Percentiles rank a stretch among this genome's conserved stretches.
Conservation (phyloP, 2,113 vertebrate species). For the Lepisosteus osseus region DNA sequence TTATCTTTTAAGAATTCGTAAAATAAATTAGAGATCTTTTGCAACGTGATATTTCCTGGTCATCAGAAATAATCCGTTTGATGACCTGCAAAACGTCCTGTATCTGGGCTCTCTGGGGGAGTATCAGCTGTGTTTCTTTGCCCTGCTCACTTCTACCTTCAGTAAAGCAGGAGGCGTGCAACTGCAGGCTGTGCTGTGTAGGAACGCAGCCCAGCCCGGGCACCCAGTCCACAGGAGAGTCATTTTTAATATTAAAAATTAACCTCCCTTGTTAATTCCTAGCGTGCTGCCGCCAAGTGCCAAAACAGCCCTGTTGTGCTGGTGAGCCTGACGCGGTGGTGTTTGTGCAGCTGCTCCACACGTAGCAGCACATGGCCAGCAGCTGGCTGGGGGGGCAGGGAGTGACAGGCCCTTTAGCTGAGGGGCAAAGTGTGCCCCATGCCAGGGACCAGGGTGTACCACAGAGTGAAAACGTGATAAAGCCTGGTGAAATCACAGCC, state of each 20-base stretch:
- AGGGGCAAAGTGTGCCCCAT: constrained; percentile 5
- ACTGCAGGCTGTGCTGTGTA: neutral
- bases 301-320: neutral
- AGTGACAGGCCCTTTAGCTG: constrained; percentile 5
- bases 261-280: constrained; percentile 1
- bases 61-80: no score
- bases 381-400: neutral
- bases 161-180: neutral
- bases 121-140: neutral
- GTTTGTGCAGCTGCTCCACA: constrained; percentile 13
- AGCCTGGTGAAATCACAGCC: no score
- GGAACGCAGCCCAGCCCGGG: neutral
- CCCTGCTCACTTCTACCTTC: neutral
- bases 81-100: no score
- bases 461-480: neutral
- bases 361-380: neutral
- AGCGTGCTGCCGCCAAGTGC: neutral
- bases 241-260: constrained; percentile 7
- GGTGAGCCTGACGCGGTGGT: neutral
- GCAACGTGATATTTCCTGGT: no score
- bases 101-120: no score
- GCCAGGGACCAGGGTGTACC: neutral
- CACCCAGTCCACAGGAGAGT: neutral
- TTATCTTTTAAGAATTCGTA: no score
- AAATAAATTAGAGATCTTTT: no score